These are phyloP conservation scores for Kryphioiulus occultus DNA, from an alignment of 2,888 invertebrate genomes.

Conservation along the genomic window DNA sequence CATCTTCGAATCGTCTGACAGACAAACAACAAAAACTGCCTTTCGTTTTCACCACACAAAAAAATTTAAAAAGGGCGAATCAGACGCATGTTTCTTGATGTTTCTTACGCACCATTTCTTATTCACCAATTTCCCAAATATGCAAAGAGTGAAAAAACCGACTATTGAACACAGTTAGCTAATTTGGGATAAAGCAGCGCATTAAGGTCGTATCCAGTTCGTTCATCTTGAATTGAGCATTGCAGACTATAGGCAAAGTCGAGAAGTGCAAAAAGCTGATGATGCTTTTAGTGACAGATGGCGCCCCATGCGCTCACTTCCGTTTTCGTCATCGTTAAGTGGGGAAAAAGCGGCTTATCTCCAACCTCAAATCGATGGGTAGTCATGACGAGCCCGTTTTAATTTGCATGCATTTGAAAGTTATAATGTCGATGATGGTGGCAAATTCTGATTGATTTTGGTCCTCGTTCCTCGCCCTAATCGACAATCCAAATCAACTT, in stretches of 20 bases:
- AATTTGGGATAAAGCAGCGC: neutral
- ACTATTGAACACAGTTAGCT: too few relatives aligned
- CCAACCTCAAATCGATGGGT: constrained; percentile 30
- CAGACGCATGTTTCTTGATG: too few relatives aligned
- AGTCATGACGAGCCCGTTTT: constrained; percentile 25
- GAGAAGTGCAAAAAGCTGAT: neutral
- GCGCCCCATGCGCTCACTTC: neutral
- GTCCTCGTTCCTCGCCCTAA: neutral
- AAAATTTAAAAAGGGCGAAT: too few relatives aligned
- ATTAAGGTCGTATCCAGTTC: neutral
- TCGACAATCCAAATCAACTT: constrained; percentile 43
- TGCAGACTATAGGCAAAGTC: neutral
- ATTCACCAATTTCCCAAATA: too few relatives aligned
- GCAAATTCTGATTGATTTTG: constrained; percentile 43
- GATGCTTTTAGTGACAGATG: constrained; percentile 7
- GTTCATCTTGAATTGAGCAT: neutral
- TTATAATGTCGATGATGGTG: constrained; percentile 42
- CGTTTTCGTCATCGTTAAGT: constrained; percentile 25
- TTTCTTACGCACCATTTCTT: too few relatives aligned
- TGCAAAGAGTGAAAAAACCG: too few relatives aligned
- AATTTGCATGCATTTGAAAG: constrained; percentile 28
- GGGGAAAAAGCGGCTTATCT: constrained; percentile 14
- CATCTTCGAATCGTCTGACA: too few relatives aligned
- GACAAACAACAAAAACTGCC: too few relatives aligned
- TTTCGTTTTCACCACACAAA: too few relatives aligned